Base-by-base conservation (phyloP, 2,888 invertebrate genomes). In the Deilephila elpenor region DNA sequence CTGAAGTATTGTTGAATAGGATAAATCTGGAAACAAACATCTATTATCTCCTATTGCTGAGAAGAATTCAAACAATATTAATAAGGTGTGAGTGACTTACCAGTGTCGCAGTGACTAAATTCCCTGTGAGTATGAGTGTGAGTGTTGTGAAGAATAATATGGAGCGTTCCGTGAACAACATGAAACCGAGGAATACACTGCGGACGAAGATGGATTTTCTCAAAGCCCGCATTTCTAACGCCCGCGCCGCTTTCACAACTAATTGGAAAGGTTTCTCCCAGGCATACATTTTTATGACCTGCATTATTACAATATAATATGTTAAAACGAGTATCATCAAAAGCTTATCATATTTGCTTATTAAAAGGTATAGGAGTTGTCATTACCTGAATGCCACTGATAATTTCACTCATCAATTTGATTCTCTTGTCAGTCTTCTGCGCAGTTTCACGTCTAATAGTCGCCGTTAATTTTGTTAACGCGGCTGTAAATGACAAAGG, bases 211-310 rank as follows among this genome's bases (percentile, higher is more conserved):
- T 95, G 5, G 96, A 95, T 74, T 94, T 93, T 79, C 89, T 93
- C 51, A 97, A 91, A 32, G 96, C 92, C 1, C 83, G 87, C 80
- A 97, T 91, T 89, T 97, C 94, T 70, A 84, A 86, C 73, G 83
- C 92, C 80, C 97, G 90, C 3, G 96, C 95, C 7, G 92, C 85
- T 71, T 93, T 95, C 17, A 98, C 96, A 0, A 98, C 92, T 29
- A 95, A 89, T 71, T 96, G 96, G 88, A 98, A 98, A 0, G 98
- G 97, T 79, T 96, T 96, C 90, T 99, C 99, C 97, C 98, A 99
- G 2, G 98, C 97, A 88, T 98, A 98, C 98, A 98, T 98, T 94
- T 99, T 99, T 76, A 99, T 98, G 0, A 98, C 97, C 93, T 97
- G 88, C 17, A 51, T 25, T 20, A 67, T 67, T 14, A 7, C 25